Conservation (phyloP, 1,140 invertebrate genomes). For the Orius insidiosus region DNA sequence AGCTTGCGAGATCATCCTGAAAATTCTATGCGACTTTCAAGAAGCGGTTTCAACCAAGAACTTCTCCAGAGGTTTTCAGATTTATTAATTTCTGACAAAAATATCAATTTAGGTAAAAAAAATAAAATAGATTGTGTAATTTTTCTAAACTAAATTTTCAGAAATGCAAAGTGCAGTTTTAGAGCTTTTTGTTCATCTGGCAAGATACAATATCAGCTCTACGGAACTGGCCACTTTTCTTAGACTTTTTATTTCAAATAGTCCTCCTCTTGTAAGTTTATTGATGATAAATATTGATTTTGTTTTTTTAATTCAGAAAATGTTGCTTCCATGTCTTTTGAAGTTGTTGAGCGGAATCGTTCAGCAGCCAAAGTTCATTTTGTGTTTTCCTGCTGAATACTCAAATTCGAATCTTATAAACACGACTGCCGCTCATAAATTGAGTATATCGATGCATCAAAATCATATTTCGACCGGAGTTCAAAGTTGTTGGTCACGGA, state of each 20-base stretch:
- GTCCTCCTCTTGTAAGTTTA: constrained; percentile 29
- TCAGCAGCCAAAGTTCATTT: constrained; percentile 36
- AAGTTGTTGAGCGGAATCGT: constrained; percentile 29
- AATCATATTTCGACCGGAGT: constrained; percentile 19
- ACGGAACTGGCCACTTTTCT: constrained; percentile 35
- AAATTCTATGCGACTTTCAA: constrained; percentile 28
- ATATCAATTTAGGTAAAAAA: too few relatives aligned
- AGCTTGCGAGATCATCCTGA: constrained; percentile 24
- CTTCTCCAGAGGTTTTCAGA: constrained; percentile 26
- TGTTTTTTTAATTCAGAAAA: constrained; percentile 18
- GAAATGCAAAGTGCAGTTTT: constrained; percentile 39
- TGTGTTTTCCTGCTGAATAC: constrained; percentile 32
- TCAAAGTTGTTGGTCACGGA: constrained; percentile 31
- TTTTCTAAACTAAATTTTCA: constrained; percentile 23
- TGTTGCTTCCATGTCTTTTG: constrained; percentile 32
- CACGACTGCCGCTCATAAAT: constrained; percentile 20
- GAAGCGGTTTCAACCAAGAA: constrained; percentile 26
- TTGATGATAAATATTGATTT: constrained; percentile 1
- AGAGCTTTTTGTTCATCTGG: constrained; percentile 36
- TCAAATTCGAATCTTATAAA: constrained; percentile 12
- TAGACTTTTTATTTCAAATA: constrained; percentile 32
- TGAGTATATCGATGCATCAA: constrained; percentile 19
- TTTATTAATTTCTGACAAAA: neutral
- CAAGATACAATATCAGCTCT: constrained; percentile 33
- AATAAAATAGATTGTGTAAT: too few relatives aligned